phyloP scores from a whole-genome alignment of 1,140 invertebrate genomes.

The Brachionus asplanchnoidis region DNA sequence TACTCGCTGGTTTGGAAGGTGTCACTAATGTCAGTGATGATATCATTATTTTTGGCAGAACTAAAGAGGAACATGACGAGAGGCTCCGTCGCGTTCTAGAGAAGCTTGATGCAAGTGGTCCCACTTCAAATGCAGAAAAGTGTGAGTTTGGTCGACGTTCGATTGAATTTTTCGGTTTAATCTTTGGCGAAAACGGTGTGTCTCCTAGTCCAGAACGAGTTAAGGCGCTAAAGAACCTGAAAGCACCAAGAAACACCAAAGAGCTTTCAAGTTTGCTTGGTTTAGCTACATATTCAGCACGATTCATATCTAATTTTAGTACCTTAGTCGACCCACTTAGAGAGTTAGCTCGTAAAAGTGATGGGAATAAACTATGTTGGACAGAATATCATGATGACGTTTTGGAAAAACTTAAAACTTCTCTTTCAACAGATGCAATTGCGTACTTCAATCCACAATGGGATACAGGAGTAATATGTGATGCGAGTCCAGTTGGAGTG shows the following conservation, averaged over 20 bases:
- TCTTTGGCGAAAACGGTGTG: no score
- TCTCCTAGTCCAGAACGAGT: no score
- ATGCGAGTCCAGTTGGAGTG: not conserved
- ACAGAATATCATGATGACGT: not conserved
- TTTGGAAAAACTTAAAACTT: not conserved
- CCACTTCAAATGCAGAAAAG: no score
- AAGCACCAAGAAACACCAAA: not conserved
- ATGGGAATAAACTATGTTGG: not conserved
- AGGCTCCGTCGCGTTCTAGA: not conserved
- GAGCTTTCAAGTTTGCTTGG: not conserved
- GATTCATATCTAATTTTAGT: not conserved
- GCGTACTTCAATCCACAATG: not conserved
- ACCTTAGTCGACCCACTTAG: not conserved
- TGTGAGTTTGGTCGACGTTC: no score
- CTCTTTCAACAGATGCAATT: not conserved
- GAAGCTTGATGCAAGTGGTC: no score
- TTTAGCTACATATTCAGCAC: not conserved
- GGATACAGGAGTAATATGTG: not conserved
- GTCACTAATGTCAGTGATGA: constrained; percentile 43
- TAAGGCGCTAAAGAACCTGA: no score
- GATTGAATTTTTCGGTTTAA: no score
- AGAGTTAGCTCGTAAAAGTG: not conserved
- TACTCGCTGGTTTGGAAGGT: constrained; percentile 14
- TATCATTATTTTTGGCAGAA: constrained; percentile 44
- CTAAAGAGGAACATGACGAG: constrained; percentile 43